Conservation (phyloP, 2,797 vertebrate species). For the Denticeps clupeoides region DNA sequence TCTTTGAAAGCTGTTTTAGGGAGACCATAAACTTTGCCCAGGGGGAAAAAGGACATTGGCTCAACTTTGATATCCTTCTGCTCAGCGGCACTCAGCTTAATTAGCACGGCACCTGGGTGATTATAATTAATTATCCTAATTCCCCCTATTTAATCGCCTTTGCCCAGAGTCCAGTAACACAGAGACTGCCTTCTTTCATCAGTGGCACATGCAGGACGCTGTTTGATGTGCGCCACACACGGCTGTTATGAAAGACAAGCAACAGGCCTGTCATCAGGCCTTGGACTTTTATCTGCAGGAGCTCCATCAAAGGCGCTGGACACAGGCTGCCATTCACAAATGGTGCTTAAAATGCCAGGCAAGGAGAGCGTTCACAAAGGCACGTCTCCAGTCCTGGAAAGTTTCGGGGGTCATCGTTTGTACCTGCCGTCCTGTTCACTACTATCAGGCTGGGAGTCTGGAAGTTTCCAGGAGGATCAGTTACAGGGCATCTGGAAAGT, state of each 20-base stretch:
- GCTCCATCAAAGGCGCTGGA: slow-evolving; percentile 25
- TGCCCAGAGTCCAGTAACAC: slow-evolving; percentile 12
- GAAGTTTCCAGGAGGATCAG: too few relatives aligned
- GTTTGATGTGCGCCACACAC: slow-evolving; percentile 33
- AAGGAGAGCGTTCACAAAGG: slow-evolving; percentile 8
- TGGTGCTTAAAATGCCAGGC: slow-evolving; percentile 20
- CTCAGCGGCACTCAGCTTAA: slow-evolving; percentile 14
- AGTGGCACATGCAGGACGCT: neutral
- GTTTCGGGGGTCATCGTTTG: neutral
- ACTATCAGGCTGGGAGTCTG: too few relatives aligned
- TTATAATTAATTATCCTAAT: slow-evolving; percentile 20
- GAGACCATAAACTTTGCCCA: neutral
- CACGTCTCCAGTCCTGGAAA: neutral
- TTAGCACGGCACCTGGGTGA: slow-evolving; percentile 11
- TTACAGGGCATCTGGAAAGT: too few relatives aligned
- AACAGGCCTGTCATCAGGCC: slow-evolving; percentile 27
- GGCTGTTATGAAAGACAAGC: slow-evolving; percentile 24
- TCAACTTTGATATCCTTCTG: slow-evolving; percentile 13
- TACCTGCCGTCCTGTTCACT: neutral
- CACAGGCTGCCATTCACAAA: slow-evolving; percentile 22
- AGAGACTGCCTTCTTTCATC: slow-evolving; percentile 24
- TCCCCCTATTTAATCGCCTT: slow-evolving; percentile 17
- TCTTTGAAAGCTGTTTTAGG: neutral
- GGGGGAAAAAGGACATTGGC: neutral
- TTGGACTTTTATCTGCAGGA: slow-evolving; percentile 27